These are phyloP conservation scores for Podarcis raffonei DNA, from an alignment of 2,113 vertebrate genomes.

Conservation along the genomic window DNA sequence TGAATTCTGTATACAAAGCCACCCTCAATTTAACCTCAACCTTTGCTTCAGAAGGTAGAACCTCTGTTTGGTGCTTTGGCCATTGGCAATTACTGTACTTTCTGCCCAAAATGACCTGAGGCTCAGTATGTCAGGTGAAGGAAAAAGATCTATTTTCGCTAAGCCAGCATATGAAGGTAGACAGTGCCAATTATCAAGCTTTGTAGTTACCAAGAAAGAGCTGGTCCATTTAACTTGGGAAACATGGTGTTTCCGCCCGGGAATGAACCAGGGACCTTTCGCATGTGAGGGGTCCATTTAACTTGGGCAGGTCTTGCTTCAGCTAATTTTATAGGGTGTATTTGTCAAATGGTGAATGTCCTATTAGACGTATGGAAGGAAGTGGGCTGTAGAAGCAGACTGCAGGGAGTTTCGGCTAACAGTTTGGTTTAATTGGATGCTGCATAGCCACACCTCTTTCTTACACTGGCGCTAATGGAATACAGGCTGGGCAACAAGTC, in stretches of 20 bases:
- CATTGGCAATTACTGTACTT: background rate
- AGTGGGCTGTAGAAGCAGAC: background rate
- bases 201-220: background rate
- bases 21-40: background rate
- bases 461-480: background rate
- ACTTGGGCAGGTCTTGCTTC: background rate
- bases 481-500: no score
- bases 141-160: background rate
- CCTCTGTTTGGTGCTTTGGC: background rate
- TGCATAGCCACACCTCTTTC: background rate
- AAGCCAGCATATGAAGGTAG: background rate
- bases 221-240: background rate
- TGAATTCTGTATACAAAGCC: background rate
- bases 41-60: background rate
- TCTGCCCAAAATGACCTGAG: background rate
- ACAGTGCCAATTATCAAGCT: background rate
- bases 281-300: background rate
- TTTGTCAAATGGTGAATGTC: background rate
- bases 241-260: no score
- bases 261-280: no score
- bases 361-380: background rate
- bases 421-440: background rate
- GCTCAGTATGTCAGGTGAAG: no score
- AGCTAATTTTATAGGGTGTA: background rate
- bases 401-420: background rate